Evolutionary conservation across 1,140 invertebrate species (phyloP).

Genomic region (Subanguina moxae): DNA sequence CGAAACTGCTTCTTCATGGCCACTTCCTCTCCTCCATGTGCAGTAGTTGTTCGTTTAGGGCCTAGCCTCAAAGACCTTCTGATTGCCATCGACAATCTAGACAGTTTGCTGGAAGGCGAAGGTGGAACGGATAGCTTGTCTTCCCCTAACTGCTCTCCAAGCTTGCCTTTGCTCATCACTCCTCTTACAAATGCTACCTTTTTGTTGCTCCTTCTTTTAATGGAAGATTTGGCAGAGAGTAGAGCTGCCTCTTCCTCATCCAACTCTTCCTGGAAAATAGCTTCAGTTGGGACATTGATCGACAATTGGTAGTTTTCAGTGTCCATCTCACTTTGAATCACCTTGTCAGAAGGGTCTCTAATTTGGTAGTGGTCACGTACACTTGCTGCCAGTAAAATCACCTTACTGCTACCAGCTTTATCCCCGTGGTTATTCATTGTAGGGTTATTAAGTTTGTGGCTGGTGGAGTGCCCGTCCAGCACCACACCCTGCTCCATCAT

Average conservation of each 20-base stretch:
- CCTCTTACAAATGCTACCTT: not conserved
- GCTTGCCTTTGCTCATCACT: not conserved
- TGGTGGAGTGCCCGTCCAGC: too few species aligned
- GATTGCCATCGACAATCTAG: slow-evolving; percentile 19
- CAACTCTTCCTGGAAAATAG: not conserved
- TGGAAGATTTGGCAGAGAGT: not conserved
- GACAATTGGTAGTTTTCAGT: not conserved
- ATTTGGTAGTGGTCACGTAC: too few species aligned
- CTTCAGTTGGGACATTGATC: not conserved
- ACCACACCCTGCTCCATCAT: too few species aligned
- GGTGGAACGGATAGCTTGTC: not conserved
- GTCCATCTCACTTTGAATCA: not conserved
- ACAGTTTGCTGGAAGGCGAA: not conserved
- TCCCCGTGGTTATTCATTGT: too few species aligned
- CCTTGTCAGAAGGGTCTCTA: too few species aligned
- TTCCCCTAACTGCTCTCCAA: not conserved
- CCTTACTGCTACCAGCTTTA: too few species aligned
- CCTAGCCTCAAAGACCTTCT: slow-evolving; percentile 20
- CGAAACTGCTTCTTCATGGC: not conserved
- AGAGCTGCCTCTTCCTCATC: not conserved
- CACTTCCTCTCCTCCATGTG: not conserved
- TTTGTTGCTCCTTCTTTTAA: not conserved
- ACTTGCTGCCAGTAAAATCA: too few species aligned
- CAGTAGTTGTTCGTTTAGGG: slow-evolving; percentile 18
- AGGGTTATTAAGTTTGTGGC: too few species aligned